Percentiles rank a stretch among this genome's conserved stretches.
Conservation (phyloP, 2,888 invertebrate genomes). For the Microchrysa polita region DNA sequence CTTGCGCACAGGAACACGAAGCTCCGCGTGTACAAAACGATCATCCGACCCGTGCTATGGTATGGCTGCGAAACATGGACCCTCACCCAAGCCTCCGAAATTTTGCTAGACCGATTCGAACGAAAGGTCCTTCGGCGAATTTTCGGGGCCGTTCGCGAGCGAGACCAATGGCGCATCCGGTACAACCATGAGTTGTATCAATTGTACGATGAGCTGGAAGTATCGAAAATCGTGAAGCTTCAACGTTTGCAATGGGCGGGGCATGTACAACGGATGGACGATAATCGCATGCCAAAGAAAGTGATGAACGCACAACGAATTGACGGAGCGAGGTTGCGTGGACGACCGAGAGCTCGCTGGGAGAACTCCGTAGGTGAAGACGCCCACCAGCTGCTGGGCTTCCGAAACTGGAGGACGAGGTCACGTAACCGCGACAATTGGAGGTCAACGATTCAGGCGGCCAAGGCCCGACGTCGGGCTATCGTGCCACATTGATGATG, state of each 20-base stretch:
- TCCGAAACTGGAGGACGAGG: neutral
- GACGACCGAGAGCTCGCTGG: neutral
- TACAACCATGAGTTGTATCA: slow-evolving; percentile 5
- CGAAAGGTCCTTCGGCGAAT: neutral
- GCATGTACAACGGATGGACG: neutral
- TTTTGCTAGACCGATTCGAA: neutral
- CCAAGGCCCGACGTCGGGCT: slow-evolving; percentile 11
- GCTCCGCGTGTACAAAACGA: slow-evolving; percentile 1
- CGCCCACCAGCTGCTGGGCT: slow-evolving; percentile 4
- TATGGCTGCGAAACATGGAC: neutral
- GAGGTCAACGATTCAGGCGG: slow-evolving; percentile 10
- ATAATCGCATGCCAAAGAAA: neutral
- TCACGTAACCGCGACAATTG: slow-evolving; percentile 2
- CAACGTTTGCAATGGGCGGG: neutral
- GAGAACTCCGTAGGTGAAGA: neutral
- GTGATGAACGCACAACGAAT: neutral
- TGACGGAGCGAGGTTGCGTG: neutral
- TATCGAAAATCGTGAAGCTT: neutral
- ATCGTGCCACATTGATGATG: no score
- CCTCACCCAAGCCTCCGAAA: neutral
- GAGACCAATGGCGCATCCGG: no score
- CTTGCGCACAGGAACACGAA: neutral
- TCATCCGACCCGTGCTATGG: neutral
- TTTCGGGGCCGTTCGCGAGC: neutral
- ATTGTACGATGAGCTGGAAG: slow-evolving; percentile 2